A percentile compares a stretch with the other conserved stretches of the same genome.
Evolutionary conservation across 1,140 invertebrate genomes (phyloP).

Genomic region (Antheraea pernyi): DNA sequence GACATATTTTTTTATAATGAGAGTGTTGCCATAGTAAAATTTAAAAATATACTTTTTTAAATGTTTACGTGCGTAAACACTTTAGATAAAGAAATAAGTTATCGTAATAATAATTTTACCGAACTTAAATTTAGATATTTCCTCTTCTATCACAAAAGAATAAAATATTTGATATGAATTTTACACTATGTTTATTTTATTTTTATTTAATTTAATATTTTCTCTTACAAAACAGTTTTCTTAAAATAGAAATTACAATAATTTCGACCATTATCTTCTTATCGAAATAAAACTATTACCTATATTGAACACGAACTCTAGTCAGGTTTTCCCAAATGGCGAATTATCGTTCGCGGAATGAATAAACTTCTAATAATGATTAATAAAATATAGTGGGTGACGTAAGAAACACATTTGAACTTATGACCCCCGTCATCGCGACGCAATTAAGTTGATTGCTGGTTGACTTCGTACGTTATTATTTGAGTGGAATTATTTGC

Average conservation of each 20-base stretch:
- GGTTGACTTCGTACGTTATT: neutral
- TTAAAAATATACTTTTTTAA: too few relatives aligned
- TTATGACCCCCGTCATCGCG: constrained; percentile 43
- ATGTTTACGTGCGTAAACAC: too few relatives aligned
- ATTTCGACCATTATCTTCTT: neutral
- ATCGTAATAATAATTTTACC: too few relatives aligned
- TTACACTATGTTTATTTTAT: too few relatives aligned
- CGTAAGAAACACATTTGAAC: constrained; percentile 44
- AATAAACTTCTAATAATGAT: constrained; percentile 10
- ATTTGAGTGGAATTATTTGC: neutral
- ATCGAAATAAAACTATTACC: neutral
- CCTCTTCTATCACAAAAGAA: too few relatives aligned
- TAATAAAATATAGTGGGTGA: constrained; percentile 49
- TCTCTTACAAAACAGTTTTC: too few relatives aligned
- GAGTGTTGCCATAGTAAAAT: too few relatives aligned
- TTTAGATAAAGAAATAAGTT: too few relatives aligned
- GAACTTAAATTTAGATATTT: too few relatives aligned
- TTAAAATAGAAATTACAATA: neutral
- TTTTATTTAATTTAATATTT: too few relatives aligned
- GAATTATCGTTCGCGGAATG: constrained; percentile 10
- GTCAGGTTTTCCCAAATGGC: constrained; percentile 11
- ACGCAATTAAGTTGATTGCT: constrained; percentile 31
- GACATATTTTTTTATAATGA: too few relatives aligned
- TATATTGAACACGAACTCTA: neutral
- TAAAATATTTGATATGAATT: too few relatives aligned